A percentile compares a stretch with the other conserved stretches of the same genome.
phyloP scores from a whole-genome alignment of 2,888 invertebrate species.

The Sericinus montela region DNA sequence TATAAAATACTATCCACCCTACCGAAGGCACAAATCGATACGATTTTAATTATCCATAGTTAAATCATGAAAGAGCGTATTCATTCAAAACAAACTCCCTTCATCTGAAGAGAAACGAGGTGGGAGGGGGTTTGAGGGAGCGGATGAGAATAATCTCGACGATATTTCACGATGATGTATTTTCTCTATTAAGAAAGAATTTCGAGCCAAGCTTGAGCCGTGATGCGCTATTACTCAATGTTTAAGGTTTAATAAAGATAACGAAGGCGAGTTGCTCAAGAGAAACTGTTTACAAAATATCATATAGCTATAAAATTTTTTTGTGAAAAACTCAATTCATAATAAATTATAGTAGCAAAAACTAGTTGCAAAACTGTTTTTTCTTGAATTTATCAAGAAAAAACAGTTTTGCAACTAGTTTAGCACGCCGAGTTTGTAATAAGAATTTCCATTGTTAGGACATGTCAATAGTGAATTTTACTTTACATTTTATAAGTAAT shows the following conservation, averaged over 20 bases:
- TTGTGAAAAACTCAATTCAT: no score
- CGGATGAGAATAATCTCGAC: slow-evolving; percentile 32
- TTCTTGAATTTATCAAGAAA: no score
- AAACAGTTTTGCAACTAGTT: no score
- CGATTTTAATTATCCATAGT: slow-evolving; percentile 3
- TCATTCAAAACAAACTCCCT: slow-evolving; percentile 1
- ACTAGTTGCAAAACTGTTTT: no score
- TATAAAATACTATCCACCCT: no score
- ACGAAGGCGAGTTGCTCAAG: not conserved
- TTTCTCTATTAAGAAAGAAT: slow-evolving; percentile 35
- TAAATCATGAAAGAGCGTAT: slow-evolving; percentile 6
- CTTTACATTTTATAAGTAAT: no score
- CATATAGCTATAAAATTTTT: not conserved
- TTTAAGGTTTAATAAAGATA: slow-evolving; percentile 30
- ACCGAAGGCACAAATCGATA: no score
- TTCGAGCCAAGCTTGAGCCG: slow-evolving; percentile 31
- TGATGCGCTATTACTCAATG: slow-evolving; percentile 36
- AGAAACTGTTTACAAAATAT: slow-evolving; percentile 7
- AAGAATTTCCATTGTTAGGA: no score
- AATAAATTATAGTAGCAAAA: no score
- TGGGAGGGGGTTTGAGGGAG: not conserved
- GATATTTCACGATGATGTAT: slow-evolving; percentile 45
- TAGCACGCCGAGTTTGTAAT: no score
- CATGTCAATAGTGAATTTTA: no score
- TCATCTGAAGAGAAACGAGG: not conserved